Base-by-base conservation (phyloP, 2,797 vertebrate genomes). In the Acipenser transmontanus region DNA sequence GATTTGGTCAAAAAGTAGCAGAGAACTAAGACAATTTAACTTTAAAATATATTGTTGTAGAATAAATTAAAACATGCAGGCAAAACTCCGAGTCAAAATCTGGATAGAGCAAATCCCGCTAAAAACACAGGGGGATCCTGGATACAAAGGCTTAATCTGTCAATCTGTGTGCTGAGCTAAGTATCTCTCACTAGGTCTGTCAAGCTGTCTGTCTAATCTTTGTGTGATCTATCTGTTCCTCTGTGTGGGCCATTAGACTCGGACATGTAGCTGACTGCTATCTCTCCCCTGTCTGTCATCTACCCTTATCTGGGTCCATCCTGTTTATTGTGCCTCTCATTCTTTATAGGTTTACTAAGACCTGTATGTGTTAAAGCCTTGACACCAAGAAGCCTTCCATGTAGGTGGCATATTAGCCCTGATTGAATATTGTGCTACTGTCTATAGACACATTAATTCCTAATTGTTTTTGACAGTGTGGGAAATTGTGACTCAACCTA, bases 191-290 rank as follows among this genome's bases (percentile, higher is more conserved):
- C 4, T 34, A 34, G 54, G 9, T 13, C 54, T 57, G 54, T 57
- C 54, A 57, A 57, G 11, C 12, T 13, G 7, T 57, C n/a, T 57
- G 54, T 57, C 11, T 57, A 34, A 34, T 34, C 34, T 34, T 34
- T 34, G 34, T 34, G 34, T 34, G 54, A 57, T 57, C 14, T 57
- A 57, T 7, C 9, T 11, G n/a, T n/a, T 57, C 5, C 12, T n/a
- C 54, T 57, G 54, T 57, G 54, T 57, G 54, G 54, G 54, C 54
- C 14, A 2, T 13, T 57, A 7, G 54, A 11, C 9, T 11, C 11
- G 12, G 14, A n/a, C 12, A 57, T 87, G 87, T 77, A 87, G 78
- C 34, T 34, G 50, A 8, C 50, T 6, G 64, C 52, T 57, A 51
- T 67, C 66, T 59, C 66, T 9, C 13, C 12, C 11, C 54, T n/a